Evolutionary conservation across 2,888 invertebrate genomes (phyloP), one percentile per base, ranked within the genome.

Genomic region (Amphipoea lucens): DNA sequence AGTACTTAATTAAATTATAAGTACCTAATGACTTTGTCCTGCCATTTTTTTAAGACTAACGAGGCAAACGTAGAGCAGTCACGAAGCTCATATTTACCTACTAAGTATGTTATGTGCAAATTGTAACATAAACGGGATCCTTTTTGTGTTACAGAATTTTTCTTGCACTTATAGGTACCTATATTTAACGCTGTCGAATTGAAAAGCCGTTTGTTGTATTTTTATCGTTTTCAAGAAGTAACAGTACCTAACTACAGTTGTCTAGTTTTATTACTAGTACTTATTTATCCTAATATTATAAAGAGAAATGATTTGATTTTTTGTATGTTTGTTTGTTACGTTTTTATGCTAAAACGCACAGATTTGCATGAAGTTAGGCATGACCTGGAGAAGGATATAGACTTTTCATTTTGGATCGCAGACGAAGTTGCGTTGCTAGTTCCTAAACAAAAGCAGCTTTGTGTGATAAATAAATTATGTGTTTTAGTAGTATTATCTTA

Each of bases 41-140:
- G 36, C 48, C 20, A 62, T 29, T 75, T 81, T 76, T 74, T 54
- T n/a, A 69, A 81, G 42, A 75, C 63, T 51, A 51, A 84, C 57
- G 12, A 81, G 45, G 36, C 29, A 70, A 78, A 36, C 20, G 45
- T 51, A 36, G 6, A 48, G 40, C 77, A 74, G 74, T 84, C 77
- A 84, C 77, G 80, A 45, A n/a, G 68, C 45, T 68, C 45, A 29
- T 48, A 45, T 45, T 69, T 68, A 5, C 20, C 20, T 48, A 48
- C 20, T 29, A 29, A 29, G 29, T 29, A 20, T 20, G 11, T 4
- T 48, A 6, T 1, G 6, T 48, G 29, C 20, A 45, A 29, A 68
- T 48, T 48, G 45, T 3, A 68, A 68, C 29, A 29, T 9, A 29
- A 29, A 12, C 48, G 4, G 69, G 2, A 7, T 23, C 12, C 4